These are phyloP conservation scores for Vulpes lagopus DNA, from an alignment of 2,113 vertebrate species.

Conservation along the genomic window DNA sequence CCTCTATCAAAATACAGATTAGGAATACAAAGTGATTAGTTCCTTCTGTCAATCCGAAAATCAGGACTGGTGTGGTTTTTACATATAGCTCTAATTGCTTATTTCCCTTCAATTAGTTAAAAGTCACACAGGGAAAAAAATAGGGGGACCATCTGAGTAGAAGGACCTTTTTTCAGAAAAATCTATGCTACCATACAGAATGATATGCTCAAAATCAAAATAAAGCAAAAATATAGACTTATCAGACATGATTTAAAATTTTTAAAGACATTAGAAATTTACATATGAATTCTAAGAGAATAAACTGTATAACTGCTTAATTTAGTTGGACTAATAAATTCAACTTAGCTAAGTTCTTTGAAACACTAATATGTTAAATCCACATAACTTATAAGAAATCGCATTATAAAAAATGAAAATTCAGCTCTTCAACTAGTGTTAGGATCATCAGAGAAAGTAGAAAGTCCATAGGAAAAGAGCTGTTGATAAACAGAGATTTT, in stretches of 20 bases:
- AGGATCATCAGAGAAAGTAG: constrained; percentile 45
- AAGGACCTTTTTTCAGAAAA: not conserved
- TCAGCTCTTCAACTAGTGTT: not conserved
- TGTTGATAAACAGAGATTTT: not conserved
- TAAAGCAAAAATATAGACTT: not conserved
- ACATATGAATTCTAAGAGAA: constrained; percentile 2
- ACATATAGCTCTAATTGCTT: not conserved
- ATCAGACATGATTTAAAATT: not conserved
- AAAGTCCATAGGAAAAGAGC: not conserved
- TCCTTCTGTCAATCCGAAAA: not conserved
- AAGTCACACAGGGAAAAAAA: not conserved
- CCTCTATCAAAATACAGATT: not conserved
- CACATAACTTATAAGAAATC: not conserved
- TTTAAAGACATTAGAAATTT: constrained; percentile 1
- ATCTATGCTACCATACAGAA: not conserved
- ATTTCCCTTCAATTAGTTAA: constrained; percentile 13
- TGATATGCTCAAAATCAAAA: not conserved
- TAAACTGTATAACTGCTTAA: not conserved
- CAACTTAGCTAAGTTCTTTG: not conserved
- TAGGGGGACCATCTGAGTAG: not conserved
- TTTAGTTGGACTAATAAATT: not conserved
- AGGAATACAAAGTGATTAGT: not conserved
- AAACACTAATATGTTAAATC: not conserved
- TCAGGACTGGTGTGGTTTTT: not conserved
- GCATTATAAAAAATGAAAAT: constrained; percentile 14